Evolutionary conservation across 2,888 invertebrate species (phyloP), one percentile per base, ranked within the genome.

Genomic region (Apoda limacodes): DNA sequence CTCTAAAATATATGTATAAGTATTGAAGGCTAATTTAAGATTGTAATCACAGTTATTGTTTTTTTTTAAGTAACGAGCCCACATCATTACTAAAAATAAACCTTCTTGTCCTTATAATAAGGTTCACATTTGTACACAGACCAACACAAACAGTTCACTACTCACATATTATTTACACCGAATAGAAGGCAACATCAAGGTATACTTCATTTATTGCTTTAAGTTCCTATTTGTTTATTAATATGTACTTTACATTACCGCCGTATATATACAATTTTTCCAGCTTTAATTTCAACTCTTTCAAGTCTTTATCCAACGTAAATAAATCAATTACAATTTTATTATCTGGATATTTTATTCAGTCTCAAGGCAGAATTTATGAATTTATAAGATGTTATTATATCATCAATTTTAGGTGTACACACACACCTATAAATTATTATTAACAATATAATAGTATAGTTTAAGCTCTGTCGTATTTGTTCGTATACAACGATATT

Each of bases 1-100:
- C 78, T 78, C 78, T 78, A 76, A 76, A 80, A 78, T 76, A 78
- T 78, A 78, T 78, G 78, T 78, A 78, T 78, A 76, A 78, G 76
- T 76, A 75, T 76, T 69, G 78, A 80, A 80, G 78, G 78, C 78
- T 80, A 78, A 71, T 70, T 70, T 75, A 74, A 76, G 74, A 76
- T 71, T 78, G 67, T 70, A 75, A 80, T 80, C 78, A 80, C 78
- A 78, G 78, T 78, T 71, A 67, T 72, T 70, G 71, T 76, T 74
- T 68, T 76, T 74, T 68, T 72, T 64, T 68, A 72, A 72, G 74
- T 76, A 75, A 75, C 74, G 67, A 71, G 75, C 76, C 76, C 72
- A 74, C 70, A 70, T 61, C 65, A 68, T 71, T 69, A 70, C 67
- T 66, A 17, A 67, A 70, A 66, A 67, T 64, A 68, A 71, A 61